Percentiles rank a stretch among this genome's conserved stretches.
Conservation (phyloP, 2,113 vertebrate genomes). For the Colinus virginianus region DNA sequence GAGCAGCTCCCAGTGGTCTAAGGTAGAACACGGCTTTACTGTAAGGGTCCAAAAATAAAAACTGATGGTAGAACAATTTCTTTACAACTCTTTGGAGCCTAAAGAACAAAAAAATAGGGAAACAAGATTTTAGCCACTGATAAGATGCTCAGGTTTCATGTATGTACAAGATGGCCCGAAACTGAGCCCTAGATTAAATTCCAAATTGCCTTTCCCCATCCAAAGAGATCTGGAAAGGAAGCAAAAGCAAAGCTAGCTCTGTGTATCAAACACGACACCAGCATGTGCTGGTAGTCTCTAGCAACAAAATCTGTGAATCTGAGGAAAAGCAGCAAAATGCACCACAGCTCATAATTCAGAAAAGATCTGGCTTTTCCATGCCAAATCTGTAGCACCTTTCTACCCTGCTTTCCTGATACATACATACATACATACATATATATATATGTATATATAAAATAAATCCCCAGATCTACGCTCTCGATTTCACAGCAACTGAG, state of each 20-base stretch:
- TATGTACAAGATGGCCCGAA: slow-evolving; percentile 20
- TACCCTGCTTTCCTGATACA: not conserved
- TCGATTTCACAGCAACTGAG: not conserved
- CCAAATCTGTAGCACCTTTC: not conserved
- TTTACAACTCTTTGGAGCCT: slow-evolving; percentile 40
- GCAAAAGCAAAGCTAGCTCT: not conserved
- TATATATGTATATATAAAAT: not conserved
- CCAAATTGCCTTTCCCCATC: slow-evolving; percentile 33
- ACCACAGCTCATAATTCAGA: not conserved
- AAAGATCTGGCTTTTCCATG: not conserved
- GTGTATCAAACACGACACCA: not conserved
- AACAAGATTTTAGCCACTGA: slow-evolving; percentile 38
- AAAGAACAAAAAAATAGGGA: slow-evolving; percentile 35
- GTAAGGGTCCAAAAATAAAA: slow-evolving; percentile 28
- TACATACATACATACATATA: too few species aligned
- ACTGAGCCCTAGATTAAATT: slow-evolving; percentile 54
- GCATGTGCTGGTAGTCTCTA: not conserved
- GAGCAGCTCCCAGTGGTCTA: slow-evolving; percentile 27
- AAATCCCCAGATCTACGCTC: not conserved
- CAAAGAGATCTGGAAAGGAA: slow-evolving; percentile 9
- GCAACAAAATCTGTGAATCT: not conserved
- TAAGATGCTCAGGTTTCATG: slow-evolving; percentile 1
- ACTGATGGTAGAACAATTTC: slow-evolving; percentile 50
- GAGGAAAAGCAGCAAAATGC: not conserved
- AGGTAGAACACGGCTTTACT: slow-evolving; percentile 20